Percentiles rank a stretch among this genome's conserved stretches.
Conservation (phyloP, 2,888 invertebrate species). For the Agriotes lineatus region DNA sequence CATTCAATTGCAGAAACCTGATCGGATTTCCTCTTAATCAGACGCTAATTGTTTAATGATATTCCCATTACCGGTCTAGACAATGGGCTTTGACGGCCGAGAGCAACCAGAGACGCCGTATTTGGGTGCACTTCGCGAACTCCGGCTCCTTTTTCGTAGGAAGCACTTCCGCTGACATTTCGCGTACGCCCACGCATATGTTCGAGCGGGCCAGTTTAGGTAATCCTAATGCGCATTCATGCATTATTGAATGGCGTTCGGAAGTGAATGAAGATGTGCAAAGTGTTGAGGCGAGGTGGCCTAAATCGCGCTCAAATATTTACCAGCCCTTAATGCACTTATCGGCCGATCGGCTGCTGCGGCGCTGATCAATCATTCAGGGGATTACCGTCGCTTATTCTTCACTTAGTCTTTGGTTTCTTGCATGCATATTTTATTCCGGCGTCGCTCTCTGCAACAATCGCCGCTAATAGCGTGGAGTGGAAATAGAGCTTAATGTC, state of each 20-base stretch:
- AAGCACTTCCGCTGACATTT: constrained; percentile 12
- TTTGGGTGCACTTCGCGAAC: not conserved
- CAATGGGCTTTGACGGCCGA: not conserved
- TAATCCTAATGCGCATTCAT: constrained; percentile 47
- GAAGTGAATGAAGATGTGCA: constrained; percentile 39
- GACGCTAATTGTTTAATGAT: not conserved
- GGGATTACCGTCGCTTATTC: constrained; percentile 31
- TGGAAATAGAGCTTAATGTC: not conserved
- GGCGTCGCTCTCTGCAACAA: not conserved
- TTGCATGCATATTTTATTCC: constrained; percentile 13
- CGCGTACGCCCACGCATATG: not conserved
- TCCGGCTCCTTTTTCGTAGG: not conserved
- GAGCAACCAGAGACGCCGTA: not conserved
- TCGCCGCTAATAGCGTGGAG: not conserved
- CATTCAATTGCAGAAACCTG: no score
- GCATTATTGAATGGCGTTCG: constrained; percentile 45
- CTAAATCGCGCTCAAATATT: constrained; percentile 50
- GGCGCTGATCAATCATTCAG: constrained; percentile 51
- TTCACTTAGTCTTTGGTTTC: constrained; percentile 19
- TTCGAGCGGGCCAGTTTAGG: constrained; percentile 9
- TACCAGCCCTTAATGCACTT: constrained; percentile 52
- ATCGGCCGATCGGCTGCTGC: constrained; percentile 47
- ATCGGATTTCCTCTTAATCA: no score
- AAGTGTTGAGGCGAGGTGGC: constrained; percentile 47
- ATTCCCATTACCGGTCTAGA: not conserved